These are phyloP conservation scores for Leuctra nigra DNA, from an alignment of 2,888 invertebrate genomes.

Conservation along the genomic window DNA sequence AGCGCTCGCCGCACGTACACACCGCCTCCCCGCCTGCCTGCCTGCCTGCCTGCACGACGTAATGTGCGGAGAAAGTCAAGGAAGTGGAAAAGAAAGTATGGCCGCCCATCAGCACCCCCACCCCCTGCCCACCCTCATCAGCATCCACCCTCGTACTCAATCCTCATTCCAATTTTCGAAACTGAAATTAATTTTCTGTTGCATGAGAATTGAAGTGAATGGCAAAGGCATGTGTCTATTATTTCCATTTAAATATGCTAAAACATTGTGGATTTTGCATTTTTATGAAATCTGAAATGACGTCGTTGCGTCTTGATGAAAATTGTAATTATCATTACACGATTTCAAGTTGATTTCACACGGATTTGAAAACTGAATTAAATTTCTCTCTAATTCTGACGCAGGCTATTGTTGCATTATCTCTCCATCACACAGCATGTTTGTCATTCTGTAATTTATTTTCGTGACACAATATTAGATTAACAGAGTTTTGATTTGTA, in stretches of 20 bases:
- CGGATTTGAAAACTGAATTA: slow-evolving; percentile 9
- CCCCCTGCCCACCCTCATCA: slow-evolving; percentile 2
- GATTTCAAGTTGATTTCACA: slow-evolving; percentile 12
- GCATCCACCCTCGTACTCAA: slow-evolving; percentile 17
- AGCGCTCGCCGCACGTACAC: slow-evolving; percentile 11
- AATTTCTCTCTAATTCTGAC: background rate
- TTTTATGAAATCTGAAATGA: slow-evolving; percentile 11
- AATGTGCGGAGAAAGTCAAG: slow-evolving; percentile 17
- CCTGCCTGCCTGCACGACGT: no score
- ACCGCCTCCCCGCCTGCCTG: no score
- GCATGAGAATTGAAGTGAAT: slow-evolving; percentile 19
- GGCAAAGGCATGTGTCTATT: slow-evolving; percentile 17
- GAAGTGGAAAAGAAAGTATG: slow-evolving; percentile 23
- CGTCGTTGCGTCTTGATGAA: slow-evolving; percentile 11
- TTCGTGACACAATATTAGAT: no score
- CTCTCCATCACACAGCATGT: no score
- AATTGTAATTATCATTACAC: slow-evolving; percentile 19
- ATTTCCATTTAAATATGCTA: slow-evolving; percentile 18
- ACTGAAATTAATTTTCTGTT: slow-evolving; percentile 18
- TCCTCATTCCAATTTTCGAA: slow-evolving; percentile 22
- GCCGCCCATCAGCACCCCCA: slow-evolving; percentile 21
- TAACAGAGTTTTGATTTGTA: no score
- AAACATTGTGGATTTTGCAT: slow-evolving; percentile 13
- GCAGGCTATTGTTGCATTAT: no score
- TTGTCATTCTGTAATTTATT: no score